These are phyloP conservation scores for Lacanobia oleracea DNA, from an alignment of 2,888 invertebrate genomes.

Conservation along the genomic window DNA sequence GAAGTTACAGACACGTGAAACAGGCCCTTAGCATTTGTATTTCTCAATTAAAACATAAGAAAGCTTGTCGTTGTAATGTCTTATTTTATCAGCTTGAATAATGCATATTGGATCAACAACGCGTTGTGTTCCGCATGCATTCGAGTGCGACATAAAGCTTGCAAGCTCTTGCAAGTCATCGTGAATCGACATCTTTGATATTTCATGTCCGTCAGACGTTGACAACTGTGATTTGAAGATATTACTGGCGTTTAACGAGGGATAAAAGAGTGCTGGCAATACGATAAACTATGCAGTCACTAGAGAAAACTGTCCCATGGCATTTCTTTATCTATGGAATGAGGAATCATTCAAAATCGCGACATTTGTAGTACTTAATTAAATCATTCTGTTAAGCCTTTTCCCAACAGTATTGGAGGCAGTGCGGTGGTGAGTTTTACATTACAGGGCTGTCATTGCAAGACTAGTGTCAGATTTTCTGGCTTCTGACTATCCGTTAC, in stretches of 20 bases:
- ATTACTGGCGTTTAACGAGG: background rate
- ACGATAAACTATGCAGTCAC: background rate
- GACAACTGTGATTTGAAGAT: constrained; percentile 7
- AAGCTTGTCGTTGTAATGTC: background rate
- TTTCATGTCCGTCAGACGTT: constrained; percentile 8
- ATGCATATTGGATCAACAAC: constrained; percentile 1
- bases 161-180: constrained; percentile 28
- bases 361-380: no score
- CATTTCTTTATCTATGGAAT: background rate
- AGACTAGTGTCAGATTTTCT: no score
- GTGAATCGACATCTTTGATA: constrained; percentile 1
- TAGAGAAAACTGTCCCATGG: background rate
- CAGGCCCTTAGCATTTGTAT: background rate
- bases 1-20: background rate
- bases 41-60: background rate
- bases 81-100: constrained; percentile 9
- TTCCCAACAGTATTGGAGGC: no score
- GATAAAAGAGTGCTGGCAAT: background rate
- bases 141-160: background rate
- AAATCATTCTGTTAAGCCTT: no score
- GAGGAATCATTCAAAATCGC: no score
- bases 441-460: no score
- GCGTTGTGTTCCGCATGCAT: constrained; percentile 3
- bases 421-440: no score
- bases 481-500: no score